Evolutionary conservation across 2,113 vertebrate genomes (phyloP), one percentile per base, ranked within the genome.

Genomic region (Heterotis niloticus): DNA sequence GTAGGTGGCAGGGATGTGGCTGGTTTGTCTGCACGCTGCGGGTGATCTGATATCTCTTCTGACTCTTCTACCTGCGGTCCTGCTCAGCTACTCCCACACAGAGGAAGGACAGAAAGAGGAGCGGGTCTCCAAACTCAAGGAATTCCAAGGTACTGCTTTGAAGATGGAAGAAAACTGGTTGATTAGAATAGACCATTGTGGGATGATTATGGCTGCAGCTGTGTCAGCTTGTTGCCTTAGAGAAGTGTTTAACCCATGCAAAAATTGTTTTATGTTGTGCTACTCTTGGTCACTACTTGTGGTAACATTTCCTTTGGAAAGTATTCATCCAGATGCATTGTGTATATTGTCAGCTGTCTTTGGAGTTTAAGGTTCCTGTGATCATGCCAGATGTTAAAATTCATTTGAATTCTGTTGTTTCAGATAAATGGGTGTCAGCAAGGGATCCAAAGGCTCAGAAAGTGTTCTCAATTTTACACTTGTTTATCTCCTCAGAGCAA

Each of bases 31-130:
- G n/a, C 57, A 11, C 7, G 64, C 10, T 4, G 52, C 9, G 5
- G 78, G 4, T 76, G 13, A 5, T 34, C 51, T 3, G 76, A 18
- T 75, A 28, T 16, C 71, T 11, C 51, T 51, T 20, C 10, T 76
- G 16, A 65, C 56, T 14, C 51, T 44, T 20, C 29, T 59, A 4
- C 34, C 69, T 79, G 34, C 76, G 10, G 52, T 4, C 11, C 65
- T 77, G 20, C 77, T n/a, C 82, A 99, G 96, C 85, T 98, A 96
- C 80, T 95, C 96, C 16, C 92, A 93, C 1, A 94, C 94, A 71
- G 96, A 95, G 76, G 94, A 93, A 78, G 92, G 89, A 81, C 90
- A 94, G 1, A 95, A 98, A 79, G 91, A 94, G 80, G 90, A 90
- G 0, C 88, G 90, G 28, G 90, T 88, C 23, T 83, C 82, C 0